Percentiles rank a stretch among this genome's conserved stretches.
phyloP scores from a whole-genome alignment of 2,797 vertebrate species.

The Amblyraja radiata region DNA sequence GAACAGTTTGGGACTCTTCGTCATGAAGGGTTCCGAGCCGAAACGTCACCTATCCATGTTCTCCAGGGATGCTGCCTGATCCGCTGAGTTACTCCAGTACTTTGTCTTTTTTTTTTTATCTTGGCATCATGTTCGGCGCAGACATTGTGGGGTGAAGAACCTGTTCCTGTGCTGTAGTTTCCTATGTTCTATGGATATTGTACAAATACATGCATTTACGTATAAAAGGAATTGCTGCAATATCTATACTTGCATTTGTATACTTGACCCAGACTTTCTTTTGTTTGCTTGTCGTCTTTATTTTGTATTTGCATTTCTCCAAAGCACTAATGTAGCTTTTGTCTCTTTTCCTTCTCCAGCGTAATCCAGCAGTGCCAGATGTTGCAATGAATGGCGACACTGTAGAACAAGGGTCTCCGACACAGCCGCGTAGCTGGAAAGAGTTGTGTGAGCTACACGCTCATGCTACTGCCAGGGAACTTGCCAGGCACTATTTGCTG shows the following conservation, averaged over 20 bases:
- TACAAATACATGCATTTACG: background rate
- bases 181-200: too few species aligned
- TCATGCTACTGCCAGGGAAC: slow-evolving; percentile 76
- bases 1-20: too few species aligned
- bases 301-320: background rate
- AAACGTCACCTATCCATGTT: too few species aligned
- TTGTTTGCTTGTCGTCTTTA: background rate
- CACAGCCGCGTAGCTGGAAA: slow-evolving; percentile 77
- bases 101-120: too few species aligned
- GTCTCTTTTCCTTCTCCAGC: slow-evolving; percentile 58
- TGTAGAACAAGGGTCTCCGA: slow-evolving; percentile 70
- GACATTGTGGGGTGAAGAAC: too few species aligned
- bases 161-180: too few species aligned
- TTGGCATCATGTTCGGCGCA: too few species aligned
- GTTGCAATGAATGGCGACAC: slow-evolving; percentile 94
- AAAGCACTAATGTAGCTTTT: slow-evolving; percentile 14
- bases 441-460: slow-evolving; percentile 97
- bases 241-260: too few species aligned
- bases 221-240: background rate
- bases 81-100: too few species aligned
- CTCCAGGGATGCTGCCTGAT: too few species aligned
- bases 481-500: slow-evolving; percentile 83
- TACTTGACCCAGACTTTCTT: background rate
- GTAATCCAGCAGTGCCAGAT: slow-evolving; percentile 67
- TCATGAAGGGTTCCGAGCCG: too few species aligned